These are phyloP conservation scores for Rhopalosiphum nymphaeae DNA, from an alignment of 2,888 invertebrate species.

Conservation along the genomic window DNA sequence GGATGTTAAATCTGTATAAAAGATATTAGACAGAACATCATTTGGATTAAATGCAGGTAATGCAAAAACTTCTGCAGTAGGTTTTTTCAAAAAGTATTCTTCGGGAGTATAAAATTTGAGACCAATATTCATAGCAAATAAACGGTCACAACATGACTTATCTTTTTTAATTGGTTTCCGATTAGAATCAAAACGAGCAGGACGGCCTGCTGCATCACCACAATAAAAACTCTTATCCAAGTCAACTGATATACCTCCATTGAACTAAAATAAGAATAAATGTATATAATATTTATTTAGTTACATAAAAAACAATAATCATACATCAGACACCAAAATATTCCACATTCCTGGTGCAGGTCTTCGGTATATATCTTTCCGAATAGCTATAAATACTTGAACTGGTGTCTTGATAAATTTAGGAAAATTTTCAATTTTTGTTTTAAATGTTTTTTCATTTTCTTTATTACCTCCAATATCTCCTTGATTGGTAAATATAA, in stretches of 20 bases:
- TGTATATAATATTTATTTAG: background rate
- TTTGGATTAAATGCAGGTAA: slow-evolving; percentile 80
- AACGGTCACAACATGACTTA: slow-evolving; percentile 88
- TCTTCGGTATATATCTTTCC: slow-evolving; percentile 83
- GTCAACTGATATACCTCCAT: slow-evolving; percentile 78
- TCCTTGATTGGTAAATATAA: slow-evolving; percentile 93
- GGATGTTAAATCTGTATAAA: background rate
- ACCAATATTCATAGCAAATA: slow-evolving; percentile 86
- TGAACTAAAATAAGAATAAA: slow-evolving; percentile 73
- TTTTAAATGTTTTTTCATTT: slow-evolving; percentile 82
- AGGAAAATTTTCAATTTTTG: slow-evolving; percentile 83
- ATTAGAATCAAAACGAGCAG: slow-evolving; percentile 70
- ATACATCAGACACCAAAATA: slow-evolving; percentile 76
- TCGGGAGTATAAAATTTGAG: slow-evolving; percentile 92
- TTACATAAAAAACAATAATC: slow-evolving; percentile 58
- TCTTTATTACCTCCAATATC: slow-evolving; percentile 77
- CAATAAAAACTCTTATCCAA: slow-evolving; percentile 82
- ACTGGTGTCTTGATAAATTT: slow-evolving; percentile 81
- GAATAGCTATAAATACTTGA: slow-evolving; percentile 83
- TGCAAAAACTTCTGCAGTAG: slow-evolving; percentile 73
- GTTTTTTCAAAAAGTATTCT: slow-evolving; percentile 83
- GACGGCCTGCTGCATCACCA: slow-evolving; percentile 93
- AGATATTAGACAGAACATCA: slow-evolving; percentile 14
- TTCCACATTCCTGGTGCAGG: slow-evolving; percentile 94
- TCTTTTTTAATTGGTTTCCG: slow-evolving; percentile 77